Percentiles rank a stretch among this genome's conserved stretches.
Evolutionary conservation across 2,113 vertebrate genomes (phyloP).

Genomic region (Anhinga rufa): DNA sequence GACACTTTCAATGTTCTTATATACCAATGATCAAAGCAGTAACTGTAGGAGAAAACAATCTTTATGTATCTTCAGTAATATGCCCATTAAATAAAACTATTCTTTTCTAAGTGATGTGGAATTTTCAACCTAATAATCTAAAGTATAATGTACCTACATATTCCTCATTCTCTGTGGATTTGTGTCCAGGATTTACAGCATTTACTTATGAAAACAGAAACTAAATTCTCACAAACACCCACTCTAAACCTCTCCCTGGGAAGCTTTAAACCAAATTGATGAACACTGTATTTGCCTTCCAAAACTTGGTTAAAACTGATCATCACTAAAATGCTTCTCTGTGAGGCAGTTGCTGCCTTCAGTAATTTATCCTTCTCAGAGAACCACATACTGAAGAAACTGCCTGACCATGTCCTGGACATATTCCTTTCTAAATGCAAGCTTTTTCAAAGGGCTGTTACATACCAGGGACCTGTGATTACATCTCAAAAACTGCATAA

Average conservation of each 20-base stretch:
- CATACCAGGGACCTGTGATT: neutral
- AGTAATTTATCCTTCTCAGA: neutral
- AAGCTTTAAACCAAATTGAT: neutral
- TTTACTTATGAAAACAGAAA: neutral
- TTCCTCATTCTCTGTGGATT: neutral
- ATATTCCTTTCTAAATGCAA: neutral
- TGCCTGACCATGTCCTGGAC: neutral
- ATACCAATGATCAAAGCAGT: neutral
- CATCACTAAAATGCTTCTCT: neutral
- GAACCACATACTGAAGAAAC: neutral
- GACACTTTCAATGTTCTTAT: neutral
- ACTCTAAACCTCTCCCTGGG: neutral
- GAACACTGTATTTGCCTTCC: neutral
- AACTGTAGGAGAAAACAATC: neutral
- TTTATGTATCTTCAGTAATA: neutral
- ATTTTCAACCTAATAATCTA: neutral
- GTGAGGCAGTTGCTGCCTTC: neutral
- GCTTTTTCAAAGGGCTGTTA: neutral
- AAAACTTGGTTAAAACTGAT: neutral
- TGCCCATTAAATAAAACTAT: neutral
- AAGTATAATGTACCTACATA: neutral
- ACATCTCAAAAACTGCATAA: neutral
- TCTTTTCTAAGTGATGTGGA: neutral
- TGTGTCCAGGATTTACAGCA: neutral
- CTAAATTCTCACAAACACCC: neutral